Evolutionary conservation across 2,113 vertebrate species (phyloP).

Genomic region (Damaliscus lunatus): DNA sequence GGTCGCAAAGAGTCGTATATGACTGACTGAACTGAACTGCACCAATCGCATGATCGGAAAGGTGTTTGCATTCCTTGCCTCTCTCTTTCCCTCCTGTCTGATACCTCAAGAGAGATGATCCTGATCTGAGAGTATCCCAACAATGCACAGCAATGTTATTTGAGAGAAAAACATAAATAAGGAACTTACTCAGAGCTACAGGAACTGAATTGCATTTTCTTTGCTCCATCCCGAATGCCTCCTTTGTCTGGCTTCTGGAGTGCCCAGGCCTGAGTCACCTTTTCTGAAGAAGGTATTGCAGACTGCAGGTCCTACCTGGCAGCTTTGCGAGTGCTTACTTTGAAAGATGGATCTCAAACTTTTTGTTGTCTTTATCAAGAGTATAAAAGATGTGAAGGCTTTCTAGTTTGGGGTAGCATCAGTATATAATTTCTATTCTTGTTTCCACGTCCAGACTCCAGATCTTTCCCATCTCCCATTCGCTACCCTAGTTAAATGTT

Average conservation of each 20-base stretch:
- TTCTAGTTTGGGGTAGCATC: neutral
- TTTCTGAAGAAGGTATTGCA: neutral
- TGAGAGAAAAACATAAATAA: slow-evolving; percentile 40
- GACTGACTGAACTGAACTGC: no score
- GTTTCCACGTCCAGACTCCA: neutral
- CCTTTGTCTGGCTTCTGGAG: slow-evolving; percentile 30
- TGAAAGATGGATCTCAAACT: neutral
- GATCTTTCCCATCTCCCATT: neutral
- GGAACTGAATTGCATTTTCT: neutral
- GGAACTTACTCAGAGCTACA: slow-evolving; percentile 8
- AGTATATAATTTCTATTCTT: neutral
- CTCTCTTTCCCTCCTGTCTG: neutral
- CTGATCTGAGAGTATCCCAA: neutral
- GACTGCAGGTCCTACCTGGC: neutral
- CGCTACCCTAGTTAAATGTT: neutral
- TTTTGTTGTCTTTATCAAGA: neutral
- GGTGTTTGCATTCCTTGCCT: neutral
- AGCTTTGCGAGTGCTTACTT: neutral
- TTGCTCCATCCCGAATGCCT: neutral
- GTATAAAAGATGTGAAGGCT: neutral
- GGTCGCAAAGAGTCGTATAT: fast-evolving
- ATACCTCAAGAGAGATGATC: neutral
- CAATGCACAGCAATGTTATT: neutral
- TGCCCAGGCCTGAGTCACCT: neutral
- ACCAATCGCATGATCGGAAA: neutral